Evolutionary conservation across 2,888 invertebrate genomes (phyloP).

Genomic region (Drosophila niveifrons): DNA sequence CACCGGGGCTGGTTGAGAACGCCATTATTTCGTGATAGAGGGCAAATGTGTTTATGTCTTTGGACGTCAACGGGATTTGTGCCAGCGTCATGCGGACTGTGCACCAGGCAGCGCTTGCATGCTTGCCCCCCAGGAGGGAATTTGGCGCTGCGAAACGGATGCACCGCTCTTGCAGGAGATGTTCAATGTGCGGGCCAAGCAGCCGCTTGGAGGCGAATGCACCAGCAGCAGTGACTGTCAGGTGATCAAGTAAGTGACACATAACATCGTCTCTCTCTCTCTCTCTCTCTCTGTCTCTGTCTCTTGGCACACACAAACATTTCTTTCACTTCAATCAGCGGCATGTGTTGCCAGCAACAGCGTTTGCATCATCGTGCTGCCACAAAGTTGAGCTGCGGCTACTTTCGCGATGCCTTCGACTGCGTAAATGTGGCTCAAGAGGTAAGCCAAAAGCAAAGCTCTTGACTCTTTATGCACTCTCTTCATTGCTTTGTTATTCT

Average conservation of each 20-base stretch:
- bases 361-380: slow-evolving; percentile 92
- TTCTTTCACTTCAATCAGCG: slow-evolving; percentile 85
- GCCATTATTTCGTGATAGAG: slow-evolving; percentile 50
- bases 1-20: not conserved
- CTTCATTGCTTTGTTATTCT: not conserved
- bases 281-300: too few species aligned
- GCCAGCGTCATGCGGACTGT: slow-evolving; percentile 93
- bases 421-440: slow-evolving; percentile 88
- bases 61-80: slow-evolving; percentile 92
- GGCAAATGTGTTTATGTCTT: slow-evolving; percentile 90
- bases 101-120: slow-evolving; percentile 93
- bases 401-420: slow-evolving; percentile 94
- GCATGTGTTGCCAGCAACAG: slow-evolving; percentile 94
- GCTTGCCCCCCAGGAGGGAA: slow-evolving; percentile 85
- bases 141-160: slow-evolving; percentile 92
- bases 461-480: too few species aligned
- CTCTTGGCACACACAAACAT: too few species aligned
- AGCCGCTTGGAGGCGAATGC: slow-evolving; percentile 95
- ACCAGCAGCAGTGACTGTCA: slow-evolving; percentile 93
- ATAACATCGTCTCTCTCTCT: not conserved
- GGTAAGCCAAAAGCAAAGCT: slow-evolving; percentile 43
- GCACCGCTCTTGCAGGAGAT: slow-evolving; percentile 83
- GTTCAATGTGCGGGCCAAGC: slow-evolving; percentile 86
- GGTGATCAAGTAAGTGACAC: slow-evolving; percentile 86
- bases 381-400: slow-evolving; percentile 95